Conservation (phyloP, 2,888 invertebrate genomes). For the Meta bourneti region DNA sequence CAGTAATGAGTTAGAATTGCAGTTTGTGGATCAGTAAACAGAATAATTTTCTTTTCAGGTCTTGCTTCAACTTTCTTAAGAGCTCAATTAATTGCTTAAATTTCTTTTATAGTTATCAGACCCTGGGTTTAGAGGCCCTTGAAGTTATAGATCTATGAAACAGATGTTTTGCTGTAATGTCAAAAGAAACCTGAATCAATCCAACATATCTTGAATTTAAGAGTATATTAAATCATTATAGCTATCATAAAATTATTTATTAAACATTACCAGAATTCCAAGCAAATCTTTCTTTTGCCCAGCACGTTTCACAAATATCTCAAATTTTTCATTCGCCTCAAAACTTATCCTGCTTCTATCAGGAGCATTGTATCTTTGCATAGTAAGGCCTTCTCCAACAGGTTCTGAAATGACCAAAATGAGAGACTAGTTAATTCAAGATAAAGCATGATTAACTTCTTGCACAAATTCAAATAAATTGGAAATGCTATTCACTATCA, state of each 20-base stretch:
- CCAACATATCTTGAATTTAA: background rate
- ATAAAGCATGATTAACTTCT: background rate
- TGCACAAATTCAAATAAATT: background rate
- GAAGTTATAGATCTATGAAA: no score
- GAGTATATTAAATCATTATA: no score
- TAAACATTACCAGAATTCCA: constrained; percentile 43
- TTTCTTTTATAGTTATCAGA: no score
- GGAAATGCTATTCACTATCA: background rate
- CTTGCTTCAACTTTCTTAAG: no score
- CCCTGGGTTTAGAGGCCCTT: no score
- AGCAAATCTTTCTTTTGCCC: constrained; percentile 49
- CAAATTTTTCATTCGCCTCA: constrained; percentile 26
- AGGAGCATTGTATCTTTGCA: background rate
- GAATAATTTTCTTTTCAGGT: no score
- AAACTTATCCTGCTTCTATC: constrained; percentile 29
- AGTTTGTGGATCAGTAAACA: no score
- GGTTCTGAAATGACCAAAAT: constrained; percentile 50
- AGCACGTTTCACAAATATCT: constrained; percentile 48
- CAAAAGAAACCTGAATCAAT: background rate
- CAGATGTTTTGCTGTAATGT: no score
- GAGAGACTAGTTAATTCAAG: background rate
- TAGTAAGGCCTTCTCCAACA: constrained; percentile 18
- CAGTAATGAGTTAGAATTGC: no score
- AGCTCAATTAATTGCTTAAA: no score
- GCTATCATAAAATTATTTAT: background rate